Conservation (phyloP, 2,888 invertebrate species). For the Tenthredo amoena region DNA sequence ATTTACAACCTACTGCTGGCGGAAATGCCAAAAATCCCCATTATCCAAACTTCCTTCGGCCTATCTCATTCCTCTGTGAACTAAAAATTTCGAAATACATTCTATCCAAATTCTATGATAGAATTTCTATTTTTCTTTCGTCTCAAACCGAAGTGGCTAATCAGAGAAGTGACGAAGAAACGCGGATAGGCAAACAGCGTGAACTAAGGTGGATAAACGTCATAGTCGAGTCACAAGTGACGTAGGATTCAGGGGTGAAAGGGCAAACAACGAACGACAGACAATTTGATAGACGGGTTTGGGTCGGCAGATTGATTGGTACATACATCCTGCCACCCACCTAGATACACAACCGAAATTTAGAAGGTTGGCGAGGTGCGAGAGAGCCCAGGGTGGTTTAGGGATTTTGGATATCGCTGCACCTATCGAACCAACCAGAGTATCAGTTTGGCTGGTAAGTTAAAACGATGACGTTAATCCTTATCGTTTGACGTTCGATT, state of each 20-base stretch:
- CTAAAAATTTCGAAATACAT: background rate
- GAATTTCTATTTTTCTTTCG: background rate
- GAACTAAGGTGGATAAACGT: background rate
- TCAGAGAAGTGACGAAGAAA: background rate
- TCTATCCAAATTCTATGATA: background rate
- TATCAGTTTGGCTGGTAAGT: background rate
- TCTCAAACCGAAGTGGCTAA: background rate
- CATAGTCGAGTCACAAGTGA: conserved; percentile 1
- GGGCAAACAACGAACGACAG: conserved; percentile 34
- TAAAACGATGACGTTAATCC: background rate
- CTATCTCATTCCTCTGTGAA: background rate
- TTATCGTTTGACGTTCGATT: background rate
- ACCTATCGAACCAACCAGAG: background rate
- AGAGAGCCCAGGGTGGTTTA: background rate
- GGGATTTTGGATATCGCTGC: background rate
- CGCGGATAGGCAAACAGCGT: background rate
- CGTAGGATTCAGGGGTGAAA: background rate
- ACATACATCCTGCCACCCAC: conserved; percentile 39
- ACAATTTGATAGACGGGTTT: conserved; percentile 52
- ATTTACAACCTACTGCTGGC: background rate
- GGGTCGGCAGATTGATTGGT: conserved; percentile 49
- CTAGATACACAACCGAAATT: conserved; percentile 33
- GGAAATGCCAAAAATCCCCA: background rate
- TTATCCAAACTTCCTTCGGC: background rate
- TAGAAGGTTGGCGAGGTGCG: background rate